Evolutionary conservation across 64 coral and sea anemone species (phyloP), one percentile per base, ranked within the genome.

Genomic region (Pachyseris speciosa): DNA sequence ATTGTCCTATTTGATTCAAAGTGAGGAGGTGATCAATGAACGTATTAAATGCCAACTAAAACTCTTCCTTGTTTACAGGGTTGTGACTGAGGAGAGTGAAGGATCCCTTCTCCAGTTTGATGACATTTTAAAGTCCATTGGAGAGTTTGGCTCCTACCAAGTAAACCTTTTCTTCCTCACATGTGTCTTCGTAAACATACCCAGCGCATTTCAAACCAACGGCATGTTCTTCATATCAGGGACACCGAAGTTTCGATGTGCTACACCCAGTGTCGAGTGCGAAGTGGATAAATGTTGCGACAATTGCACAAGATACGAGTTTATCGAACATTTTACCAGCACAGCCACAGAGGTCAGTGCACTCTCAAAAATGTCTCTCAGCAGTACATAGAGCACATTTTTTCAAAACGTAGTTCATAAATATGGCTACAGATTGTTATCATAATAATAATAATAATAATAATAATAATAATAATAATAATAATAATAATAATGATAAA

Each of bases 291-390:
- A 86, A 45, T 96, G 94, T 15, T 88, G 71, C 40, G 26, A 63
- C 8, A 92, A 96, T 53, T 92, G 89, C 9, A 92, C 81, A 29
- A 63, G 64, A 5, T 96, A 92, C 38, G 86, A 22, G 29, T 96
- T 77, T 72, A 64, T 34, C 15, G 84, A 92, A 51, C 84, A 85
- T 22, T 92, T 88, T 72, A 75, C 89, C 12, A 90, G 77, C 61
- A 83, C 80, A 25, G 72, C 78, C 10, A 91, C 94, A 15, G 94
- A 95, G 94, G 94, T 95, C 78, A 61, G 29, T 28, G n/a, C 43
- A n/a, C n/a, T n/a, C n/a, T n/a, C n/a, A n/a, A n/a, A n/a, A n/a
- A 10, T 7, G 7, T 53, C 22, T 17, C 16, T n/a, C n/a, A n/a
- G n/a, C n/a, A n/a, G n/a, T n/a, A n/a, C n/a, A n/a, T n/a, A n/a